These are phyloP conservation scores for Caenorhabditis sp. DNA, from an alignment of 2,888 invertebrate genomes.

Conservation along the genomic window DNA sequence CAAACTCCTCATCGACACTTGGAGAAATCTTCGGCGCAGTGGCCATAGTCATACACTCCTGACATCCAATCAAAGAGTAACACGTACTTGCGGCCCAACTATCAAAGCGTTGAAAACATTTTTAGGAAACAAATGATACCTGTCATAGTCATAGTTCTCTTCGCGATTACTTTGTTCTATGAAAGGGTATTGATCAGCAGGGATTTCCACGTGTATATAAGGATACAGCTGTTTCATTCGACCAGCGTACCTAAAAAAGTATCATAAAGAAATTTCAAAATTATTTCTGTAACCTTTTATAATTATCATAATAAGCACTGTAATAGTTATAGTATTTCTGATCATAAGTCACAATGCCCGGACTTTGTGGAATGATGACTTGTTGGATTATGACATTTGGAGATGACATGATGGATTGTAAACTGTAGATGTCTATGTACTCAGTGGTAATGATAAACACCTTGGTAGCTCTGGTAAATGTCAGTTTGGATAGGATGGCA, in stretches of 20 bases:
- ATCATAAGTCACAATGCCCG: slow-evolving; percentile 44
- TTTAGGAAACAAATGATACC: slow-evolving; percentile 1
- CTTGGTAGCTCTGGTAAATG: slow-evolving; percentile 42
- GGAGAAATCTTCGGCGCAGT: background rate
- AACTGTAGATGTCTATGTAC: slow-evolving; percentile 48
- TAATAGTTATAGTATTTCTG: slow-evolving; percentile 61
- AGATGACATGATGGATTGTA: slow-evolving; percentile 27
- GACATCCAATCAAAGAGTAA: slow-evolving; percentile 54
- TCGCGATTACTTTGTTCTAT: slow-evolving; percentile 30
- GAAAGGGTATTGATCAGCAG: slow-evolving; percentile 49
- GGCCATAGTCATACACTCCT: slow-evolving; percentile 54
- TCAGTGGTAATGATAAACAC: slow-evolving; percentile 46
- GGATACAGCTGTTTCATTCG: slow-evolving; percentile 60
- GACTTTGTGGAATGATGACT: slow-evolving; percentile 53
- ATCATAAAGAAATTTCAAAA: background rate
- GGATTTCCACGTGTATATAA: slow-evolving; percentile 49
- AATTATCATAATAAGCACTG: slow-evolving; percentile 59
- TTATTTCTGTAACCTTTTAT: slow-evolving; percentile 28
- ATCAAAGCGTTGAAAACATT: background rate
- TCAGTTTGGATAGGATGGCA: slow-evolving; percentile 47
- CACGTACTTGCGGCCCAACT: slow-evolving; percentile 51
- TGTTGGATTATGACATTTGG: slow-evolving; percentile 50
- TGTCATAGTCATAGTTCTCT: slow-evolving; percentile 33
- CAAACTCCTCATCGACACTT: slow-evolving; percentile 16
- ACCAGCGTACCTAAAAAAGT: slow-evolving; percentile 41